Evolutionary conservation across 2,888 invertebrate species (phyloP), one percentile per base, ranked within the genome.

Genomic region (Resseliella maxima): DNA sequence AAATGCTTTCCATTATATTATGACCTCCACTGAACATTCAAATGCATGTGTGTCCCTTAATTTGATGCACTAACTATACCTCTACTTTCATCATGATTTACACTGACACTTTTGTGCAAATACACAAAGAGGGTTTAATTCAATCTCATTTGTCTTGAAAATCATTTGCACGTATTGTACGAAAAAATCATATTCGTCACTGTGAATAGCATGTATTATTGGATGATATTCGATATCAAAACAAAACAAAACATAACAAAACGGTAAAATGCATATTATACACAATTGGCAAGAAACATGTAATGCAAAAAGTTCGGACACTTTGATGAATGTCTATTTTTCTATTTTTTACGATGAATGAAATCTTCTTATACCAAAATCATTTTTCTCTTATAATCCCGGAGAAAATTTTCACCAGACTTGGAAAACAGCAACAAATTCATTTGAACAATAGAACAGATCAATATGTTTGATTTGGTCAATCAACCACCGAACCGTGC

Each of bases 381-480:
- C 72, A 72, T 72, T 72, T 72, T 72, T 72, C 72, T 72, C 72
- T 10, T 31, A 72, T 35, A 72, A 72, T 72, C 27, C 15, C 31
- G 72, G 31, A 72, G 31, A 72, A 72, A 21, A 10, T 72, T 72
- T 50, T 18, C 31, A 35, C 31, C 72, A 72, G 72, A 72, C 72
- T 15, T 72, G 31, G 72, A 72, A 72, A 31, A 3, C 72, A 72
- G 31, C 72, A 72, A 72, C 31, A 72, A 83, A 83, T 83, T 41
- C 83, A 83, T 24, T n/a, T 41, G n/a, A 83, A 38, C 83, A 41
- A 83, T 41, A 41, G 12, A 83, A 83, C 83, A 83, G 83, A 83
- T 83, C 83, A 83, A 83, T 83, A 83, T 83, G 83, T 83, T 83
- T 83, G 83, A 83, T 83, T 83, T 83, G 83, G 83, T 83, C 83